Percentiles rank a stretch among this genome's conserved stretches.
These are phyloP conservation scores for Actinemys pallida DNA, from an alignment of 2,113 vertebrate species.

Conservation along the genomic window DNA sequence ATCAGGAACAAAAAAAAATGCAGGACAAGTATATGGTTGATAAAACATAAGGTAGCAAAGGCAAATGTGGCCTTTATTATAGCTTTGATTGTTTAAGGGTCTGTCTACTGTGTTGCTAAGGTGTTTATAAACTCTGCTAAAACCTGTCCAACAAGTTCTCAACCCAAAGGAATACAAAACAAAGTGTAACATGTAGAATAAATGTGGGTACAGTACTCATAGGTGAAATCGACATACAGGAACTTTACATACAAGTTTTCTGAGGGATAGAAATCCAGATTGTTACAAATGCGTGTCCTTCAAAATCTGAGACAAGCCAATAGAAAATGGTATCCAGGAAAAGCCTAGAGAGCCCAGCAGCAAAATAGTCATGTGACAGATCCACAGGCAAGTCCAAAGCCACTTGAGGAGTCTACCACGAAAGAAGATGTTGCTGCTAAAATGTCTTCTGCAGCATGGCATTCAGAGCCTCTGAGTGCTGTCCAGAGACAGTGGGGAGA, in stretches of 20 bases:
- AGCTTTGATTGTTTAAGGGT: not conserved
- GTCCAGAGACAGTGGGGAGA: not conserved
- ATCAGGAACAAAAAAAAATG: slow-evolving; percentile 27
- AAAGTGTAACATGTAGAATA: not conserved
- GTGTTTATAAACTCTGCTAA: not conserved
- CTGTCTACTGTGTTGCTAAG: not conserved
- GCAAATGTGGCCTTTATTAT: not conserved
- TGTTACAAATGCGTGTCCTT: not conserved
- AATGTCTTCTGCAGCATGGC: not conserved
- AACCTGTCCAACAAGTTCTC: not conserved
- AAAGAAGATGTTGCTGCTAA: not conserved
- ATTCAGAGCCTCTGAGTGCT: not conserved
- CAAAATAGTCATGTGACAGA: not conserved
- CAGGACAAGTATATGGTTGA: not conserved
- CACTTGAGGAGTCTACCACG: not conserved
- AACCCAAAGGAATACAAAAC: not conserved
- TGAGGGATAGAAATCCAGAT: not conserved
- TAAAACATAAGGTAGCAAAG: slow-evolving; percentile 4
- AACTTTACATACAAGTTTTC: not conserved
- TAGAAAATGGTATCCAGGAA: not conserved
- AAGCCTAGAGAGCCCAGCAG: not conserved
- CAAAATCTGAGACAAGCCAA: not conserved
- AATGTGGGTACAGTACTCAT: not conserved
- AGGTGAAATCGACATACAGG: not conserved
- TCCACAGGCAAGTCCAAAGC: not conserved